Percentiles rank a stretch among this genome's conserved stretches.
phyloP scores from a whole-genome alignment of 2,888 invertebrate genomes.

The Phrixothrix hirtus region DNA sequence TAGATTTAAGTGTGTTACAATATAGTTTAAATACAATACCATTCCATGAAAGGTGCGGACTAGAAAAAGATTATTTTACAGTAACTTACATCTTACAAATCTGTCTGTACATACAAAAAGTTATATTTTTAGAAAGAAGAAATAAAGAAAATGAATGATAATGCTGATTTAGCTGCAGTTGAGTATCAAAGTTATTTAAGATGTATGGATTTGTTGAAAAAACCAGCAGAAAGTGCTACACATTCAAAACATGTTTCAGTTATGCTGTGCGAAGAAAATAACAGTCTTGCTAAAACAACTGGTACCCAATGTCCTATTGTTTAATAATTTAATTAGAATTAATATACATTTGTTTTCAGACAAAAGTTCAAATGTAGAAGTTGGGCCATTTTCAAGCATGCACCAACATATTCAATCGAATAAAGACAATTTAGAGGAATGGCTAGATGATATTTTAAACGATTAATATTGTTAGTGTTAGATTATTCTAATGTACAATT shows the following conservation, averaged over 20 bases:
- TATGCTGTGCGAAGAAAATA: background rate
- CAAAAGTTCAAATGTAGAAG: too few species aligned
- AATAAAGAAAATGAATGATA: slow-evolving; percentile 12
- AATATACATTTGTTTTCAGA: too few species aligned
- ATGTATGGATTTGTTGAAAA: background rate
- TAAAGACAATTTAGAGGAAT: slow-evolving; percentile 35
- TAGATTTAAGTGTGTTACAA: slow-evolving; percentile 31
- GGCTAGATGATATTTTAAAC: slow-evolving; percentile 45
- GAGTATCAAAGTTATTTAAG: slow-evolving; percentile 15
- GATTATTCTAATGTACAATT: too few species aligned
- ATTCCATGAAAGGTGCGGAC: slow-evolving; percentile 30
- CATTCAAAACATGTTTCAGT: too few species aligned
- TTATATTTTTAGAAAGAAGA: slow-evolving; percentile 24
- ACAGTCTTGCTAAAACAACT: too few species aligned
- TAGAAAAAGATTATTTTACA: slow-evolving; percentile 30
- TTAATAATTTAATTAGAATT: too few species aligned
- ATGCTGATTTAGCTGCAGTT: slow-evolving; percentile 5
- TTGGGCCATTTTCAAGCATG: too few species aligned
- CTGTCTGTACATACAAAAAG: background rate
- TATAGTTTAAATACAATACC: slow-evolving; percentile 31
- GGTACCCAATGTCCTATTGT: too few species aligned
- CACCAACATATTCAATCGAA: background rate
- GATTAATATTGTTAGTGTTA: too few species aligned
- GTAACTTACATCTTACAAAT: slow-evolving; percentile 17
- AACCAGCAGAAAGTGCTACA: too few species aligned